Evolutionary conservation across 2,888 invertebrate species (phyloP), one percentile per base, ranked within the genome.

Genomic region (Oxytorus armatus): DNA sequence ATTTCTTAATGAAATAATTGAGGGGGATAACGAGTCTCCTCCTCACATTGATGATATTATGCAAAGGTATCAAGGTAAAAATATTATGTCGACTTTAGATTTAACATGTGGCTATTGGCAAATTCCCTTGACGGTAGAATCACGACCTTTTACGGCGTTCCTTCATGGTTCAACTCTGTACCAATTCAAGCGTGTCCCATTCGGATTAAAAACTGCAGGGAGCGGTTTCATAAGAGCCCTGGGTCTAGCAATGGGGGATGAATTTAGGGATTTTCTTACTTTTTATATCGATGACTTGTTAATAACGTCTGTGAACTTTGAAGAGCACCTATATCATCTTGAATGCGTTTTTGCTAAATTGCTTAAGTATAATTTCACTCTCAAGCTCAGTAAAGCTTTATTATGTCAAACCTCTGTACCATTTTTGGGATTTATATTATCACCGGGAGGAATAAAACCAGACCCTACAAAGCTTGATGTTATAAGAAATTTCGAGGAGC

Each of bases 21-120:
- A n/a, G n/a, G n/a, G n/a, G n/a, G n/a, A n/a, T 70, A 81, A 85
- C 8, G 89, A 89, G 49, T 77, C 83, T 8, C 84, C 80, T 1
- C 85, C 85, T 0, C 14, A 77, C 1, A 84, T 84, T 11, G 59
- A 53, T 7, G 85, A 86, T 47, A 36, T 86, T 1, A 55, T 83
- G 1, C 82, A 83, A 23, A 66, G 63, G 18, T 82, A 84, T 68
- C 68, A 82, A 36, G 81, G 79, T 3, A 59, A 61, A 14, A 73
- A 73, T 49, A 80, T 79, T 29, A 79, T 87, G 29, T 65, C 83
- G 0, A 72, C n/a, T n/a, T n/a, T n/a, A n/a, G n/a, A n/a, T n/a
- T n/a, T n/a, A n/a, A n/a, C n/a, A n/a, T n/a, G n/a, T 29, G 80
- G 83, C 0, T 83, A 82, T 42, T 84, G 79, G 82, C 83, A 83